A percentile compares a stretch with the other conserved stretches of the same genome.
Conservation (phyloP, 2,113 vertebrate genomes). For the Lanius ludovicianus region DNA sequence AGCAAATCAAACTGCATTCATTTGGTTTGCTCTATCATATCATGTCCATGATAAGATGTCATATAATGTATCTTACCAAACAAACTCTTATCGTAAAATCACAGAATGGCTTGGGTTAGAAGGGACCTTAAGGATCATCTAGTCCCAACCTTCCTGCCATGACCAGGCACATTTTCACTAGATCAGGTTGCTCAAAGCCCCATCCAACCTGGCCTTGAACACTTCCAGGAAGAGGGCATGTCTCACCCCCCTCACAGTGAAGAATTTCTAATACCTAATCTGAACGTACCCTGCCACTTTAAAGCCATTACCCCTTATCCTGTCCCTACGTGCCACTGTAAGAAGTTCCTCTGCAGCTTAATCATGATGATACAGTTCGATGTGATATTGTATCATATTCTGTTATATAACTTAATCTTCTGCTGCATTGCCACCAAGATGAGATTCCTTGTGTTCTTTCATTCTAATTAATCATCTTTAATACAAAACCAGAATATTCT, state of each 20-base stretch:
- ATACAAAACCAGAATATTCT: neutral
- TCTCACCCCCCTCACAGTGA: neutral
- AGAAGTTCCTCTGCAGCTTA: neutral
- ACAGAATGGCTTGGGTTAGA: neutral
- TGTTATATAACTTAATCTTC: neutral
- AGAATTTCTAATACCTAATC: neutral
- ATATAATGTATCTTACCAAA: neutral
- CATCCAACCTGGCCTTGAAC: neutral
- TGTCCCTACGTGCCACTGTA: neutral
- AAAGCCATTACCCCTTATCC: neutral
- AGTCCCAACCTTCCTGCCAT: neutral
- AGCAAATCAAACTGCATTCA: neutral
- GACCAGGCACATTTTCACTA: neutral
- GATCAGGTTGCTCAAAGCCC: neutral
- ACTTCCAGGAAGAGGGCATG: fast-evolving
- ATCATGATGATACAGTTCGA: neutral
- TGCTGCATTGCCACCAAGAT: neutral
- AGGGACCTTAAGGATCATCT: neutral
- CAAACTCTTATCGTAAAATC: neutral
- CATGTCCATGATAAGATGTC: neutral
- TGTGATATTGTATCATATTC: neutral
- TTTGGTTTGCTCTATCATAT: neutral
- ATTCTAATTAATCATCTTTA: neutral
- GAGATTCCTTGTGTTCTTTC: neutral
- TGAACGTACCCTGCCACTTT: neutral